These are phyloP conservation scores for Plodia interpunctella DNA, from an alignment of 1,140 invertebrate genomes.

Conservation along the genomic window DNA sequence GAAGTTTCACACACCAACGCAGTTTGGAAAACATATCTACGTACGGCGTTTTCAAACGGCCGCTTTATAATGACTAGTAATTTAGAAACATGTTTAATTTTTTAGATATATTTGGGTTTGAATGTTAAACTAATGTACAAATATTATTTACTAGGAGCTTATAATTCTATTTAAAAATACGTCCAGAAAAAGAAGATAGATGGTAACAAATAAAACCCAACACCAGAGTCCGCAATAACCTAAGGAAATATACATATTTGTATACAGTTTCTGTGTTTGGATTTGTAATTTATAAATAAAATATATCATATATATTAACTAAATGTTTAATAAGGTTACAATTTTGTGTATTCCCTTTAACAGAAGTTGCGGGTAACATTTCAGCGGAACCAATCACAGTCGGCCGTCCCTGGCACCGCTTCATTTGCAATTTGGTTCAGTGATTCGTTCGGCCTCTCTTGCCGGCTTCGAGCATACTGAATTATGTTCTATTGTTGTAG, in stretches of 20 bases:
- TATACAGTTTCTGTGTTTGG: too few species aligned
- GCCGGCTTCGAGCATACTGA: conserved; percentile 30
- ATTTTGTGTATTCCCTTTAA: neutral
- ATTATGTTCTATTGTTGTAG: conserved; percentile 54
- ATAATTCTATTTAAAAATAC: too few species aligned
- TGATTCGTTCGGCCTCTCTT: conserved; percentile 43
- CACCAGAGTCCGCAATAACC: too few species aligned
- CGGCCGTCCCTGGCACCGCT: conserved; percentile 14
- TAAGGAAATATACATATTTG: too few species aligned
- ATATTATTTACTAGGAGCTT: too few species aligned
- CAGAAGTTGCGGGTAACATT: neutral
- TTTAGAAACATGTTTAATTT: too few species aligned
- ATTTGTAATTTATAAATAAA: too few species aligned
- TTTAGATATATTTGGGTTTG: too few species aligned
- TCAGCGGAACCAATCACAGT: conserved; percentile 8
- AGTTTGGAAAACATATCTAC: neutral
- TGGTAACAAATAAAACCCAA: too few species aligned
- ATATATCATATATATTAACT: neutral
- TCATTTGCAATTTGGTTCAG: conserved; percentile 47
- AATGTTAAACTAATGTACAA: too few species aligned
- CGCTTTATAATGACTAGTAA: neutral
- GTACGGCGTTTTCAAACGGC: neutral
- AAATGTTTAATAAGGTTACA: neutral
- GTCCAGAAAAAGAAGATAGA: too few species aligned
- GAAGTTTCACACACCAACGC: conserved; percentile 9